Percentiles rank a stretch among this genome's conserved stretches.
These are phyloP conservation scores for Artemisiospiza belli DNA, from an alignment of 2,113 vertebrate genomes.

Conservation along the genomic window DNA sequence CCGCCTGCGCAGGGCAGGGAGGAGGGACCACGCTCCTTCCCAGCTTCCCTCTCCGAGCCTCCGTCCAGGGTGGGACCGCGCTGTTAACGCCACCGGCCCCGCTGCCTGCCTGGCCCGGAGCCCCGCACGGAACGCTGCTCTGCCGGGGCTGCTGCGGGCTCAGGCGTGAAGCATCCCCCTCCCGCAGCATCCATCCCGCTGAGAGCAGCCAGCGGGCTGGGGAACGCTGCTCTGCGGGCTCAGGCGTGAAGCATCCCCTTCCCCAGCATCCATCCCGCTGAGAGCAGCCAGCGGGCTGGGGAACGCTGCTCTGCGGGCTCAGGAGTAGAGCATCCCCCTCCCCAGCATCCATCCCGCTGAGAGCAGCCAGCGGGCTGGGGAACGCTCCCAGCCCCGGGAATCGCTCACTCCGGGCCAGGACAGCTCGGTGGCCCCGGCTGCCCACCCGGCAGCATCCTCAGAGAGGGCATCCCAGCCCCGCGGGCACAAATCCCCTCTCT, in stretches of 20 bases:
- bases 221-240: too few species aligned
- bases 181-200: background rate
- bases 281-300: too few species aligned
- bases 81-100: background rate
- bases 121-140: fast-evolving
- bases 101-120: background rate
- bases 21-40: background rate
- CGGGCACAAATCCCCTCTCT: background rate
- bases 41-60: background rate
- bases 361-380: too few species aligned
- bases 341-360: too few species aligned
- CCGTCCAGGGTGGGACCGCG: fast-evolving
- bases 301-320: background rate
- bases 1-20: background rate
- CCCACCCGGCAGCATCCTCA: background rate
- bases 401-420: background rate
- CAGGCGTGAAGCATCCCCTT: too few species aligned
- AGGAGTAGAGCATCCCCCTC: too few species aligned
- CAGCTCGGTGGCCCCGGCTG: background rate
- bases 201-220: fast-evolving
- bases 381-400: background rate
- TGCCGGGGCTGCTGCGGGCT: background rate
- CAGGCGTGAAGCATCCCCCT: background rate
- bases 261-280: too few species aligned
- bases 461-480: background rate